These are phyloP conservation scores for Anolis carolinensis DNA, from an alignment of 2,113 vertebrate genomes.

Conservation along the genomic window DNA sequence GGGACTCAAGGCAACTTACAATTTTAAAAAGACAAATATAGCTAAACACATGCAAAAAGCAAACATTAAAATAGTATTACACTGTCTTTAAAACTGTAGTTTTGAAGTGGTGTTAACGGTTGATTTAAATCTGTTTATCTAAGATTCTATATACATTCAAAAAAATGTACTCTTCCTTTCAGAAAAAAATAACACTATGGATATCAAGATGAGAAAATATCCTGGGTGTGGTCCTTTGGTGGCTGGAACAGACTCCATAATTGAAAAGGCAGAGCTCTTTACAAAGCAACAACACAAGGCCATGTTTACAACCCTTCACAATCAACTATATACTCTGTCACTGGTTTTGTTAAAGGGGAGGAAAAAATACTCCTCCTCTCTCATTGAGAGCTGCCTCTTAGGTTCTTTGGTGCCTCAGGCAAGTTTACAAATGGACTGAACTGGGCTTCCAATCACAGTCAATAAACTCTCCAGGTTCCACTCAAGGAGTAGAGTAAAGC, in stretches of 20 bases:
- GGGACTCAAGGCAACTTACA: neutral
- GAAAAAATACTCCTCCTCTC: neutral
- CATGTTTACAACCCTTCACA: neutral
- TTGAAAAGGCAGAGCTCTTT: neutral
- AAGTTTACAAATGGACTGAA: slow-evolving; percentile 46
- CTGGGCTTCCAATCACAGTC: slow-evolving; percentile 37
- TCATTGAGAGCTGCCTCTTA: slow-evolving; percentile 27
- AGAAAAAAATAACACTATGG: neutral
- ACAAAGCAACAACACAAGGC: neutral
- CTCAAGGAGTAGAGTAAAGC: slow-evolving; percentile 35
- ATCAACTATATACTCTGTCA: neutral
- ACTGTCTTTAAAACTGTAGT: too few species aligned
- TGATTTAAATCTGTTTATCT: too few species aligned
- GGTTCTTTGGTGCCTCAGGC: slow-evolving; percentile 34
- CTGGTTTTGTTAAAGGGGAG: too few species aligned
- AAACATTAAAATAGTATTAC: too few species aligned
- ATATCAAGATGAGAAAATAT: neutral
- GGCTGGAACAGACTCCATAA: neutral
- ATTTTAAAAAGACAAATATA: neutral
- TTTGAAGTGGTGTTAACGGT: too few species aligned
- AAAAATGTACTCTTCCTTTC: neutral
- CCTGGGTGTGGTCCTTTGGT: neutral
- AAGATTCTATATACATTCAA: neutral
- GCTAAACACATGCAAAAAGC: too few species aligned
- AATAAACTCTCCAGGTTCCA: slow-evolving; percentile 48